Percentiles rank a stretch among this genome's conserved stretches.
These are phyloP conservation scores for Arnoldichthys spilopterus DNA, from an alignment of 2,797 vertebrate species.

Conservation along the genomic window DNA sequence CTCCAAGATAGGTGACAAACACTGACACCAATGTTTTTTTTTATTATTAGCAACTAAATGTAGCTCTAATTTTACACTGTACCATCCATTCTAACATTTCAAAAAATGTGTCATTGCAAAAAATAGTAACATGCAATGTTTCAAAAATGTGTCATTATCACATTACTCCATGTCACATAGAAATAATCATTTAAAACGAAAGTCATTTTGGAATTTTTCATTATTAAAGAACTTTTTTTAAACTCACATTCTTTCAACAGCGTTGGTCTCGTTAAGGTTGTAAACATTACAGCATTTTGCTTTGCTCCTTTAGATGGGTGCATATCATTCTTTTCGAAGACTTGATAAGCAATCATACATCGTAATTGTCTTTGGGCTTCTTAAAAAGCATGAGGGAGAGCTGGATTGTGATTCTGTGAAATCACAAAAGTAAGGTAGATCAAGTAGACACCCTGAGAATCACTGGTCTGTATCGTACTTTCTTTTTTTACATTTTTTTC, in stretches of 20 bases:
- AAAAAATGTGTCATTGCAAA: slow-evolving; percentile 76
- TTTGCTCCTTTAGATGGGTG: slow-evolving; percentile 72
- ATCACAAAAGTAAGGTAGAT: slow-evolving; percentile 76
- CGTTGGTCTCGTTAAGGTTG: slow-evolving; percentile 83
- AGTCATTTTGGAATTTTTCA: slow-evolving; percentile 77
- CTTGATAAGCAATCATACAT: slow-evolving; percentile 72
- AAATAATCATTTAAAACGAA: slow-evolving; percentile 78
- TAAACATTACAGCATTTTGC: slow-evolving; percentile 79
- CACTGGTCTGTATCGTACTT: slow-evolving; percentile 68
- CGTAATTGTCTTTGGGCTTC: slow-evolving; percentile 79
- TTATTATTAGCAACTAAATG: slow-evolving; percentile 71
- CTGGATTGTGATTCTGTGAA: slow-evolving; percentile 73
- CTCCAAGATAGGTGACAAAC: slow-evolving; percentile 73
- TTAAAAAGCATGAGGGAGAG: slow-evolving; percentile 70
- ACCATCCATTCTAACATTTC: slow-evolving; percentile 80
- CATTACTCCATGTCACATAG: slow-evolving; percentile 82
- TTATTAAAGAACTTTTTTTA: slow-evolving; percentile 73
- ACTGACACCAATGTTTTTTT: slow-evolving; percentile 73
- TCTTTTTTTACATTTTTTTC: slow-evolving; percentile 65
- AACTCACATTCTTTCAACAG: slow-evolving; percentile 84
- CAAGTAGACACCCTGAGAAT: slow-evolving; percentile 82
- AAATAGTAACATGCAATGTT: slow-evolving; percentile 83
- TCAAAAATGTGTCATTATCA: slow-evolving; percentile 74
- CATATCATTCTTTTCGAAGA: slow-evolving; percentile 70
- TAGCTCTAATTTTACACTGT: slow-evolving; percentile 79